Evolutionary conservation across 2,888 invertebrate species (phyloP), one percentile per base, ranked within the genome.

Genomic region (Cataglyphis altisquamis): DNA sequence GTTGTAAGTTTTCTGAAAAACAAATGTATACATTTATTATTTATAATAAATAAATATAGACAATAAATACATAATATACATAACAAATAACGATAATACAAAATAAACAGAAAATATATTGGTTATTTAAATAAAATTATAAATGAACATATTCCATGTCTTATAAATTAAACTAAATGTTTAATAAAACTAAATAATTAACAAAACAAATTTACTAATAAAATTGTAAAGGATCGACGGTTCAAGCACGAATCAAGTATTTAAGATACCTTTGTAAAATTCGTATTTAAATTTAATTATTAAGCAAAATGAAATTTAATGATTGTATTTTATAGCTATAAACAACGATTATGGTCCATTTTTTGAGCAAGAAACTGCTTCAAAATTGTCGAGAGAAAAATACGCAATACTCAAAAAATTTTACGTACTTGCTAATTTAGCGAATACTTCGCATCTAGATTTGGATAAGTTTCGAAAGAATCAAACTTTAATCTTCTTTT

Each of bases 401-500:
- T 15, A 45, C n/a, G 2, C 48, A 32, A n/a, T 25, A 12, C 32
- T 2, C 29, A 1, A 18, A 9, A 5, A 74, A 63, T 36, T 52
- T n/a, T 6, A 2, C 6, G 2, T 29, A 25, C 55, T n/a, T 6
- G 25, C 25, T 32, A 70, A 60, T 68, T 68, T 45, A 18, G 2
- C 39, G 18, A 64, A 32, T 57, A 36, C 25, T 18, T 67, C n/a
- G 48, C n/a, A 64, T 3, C 1, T 4, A n/a, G 3, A 6, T 25
- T 72, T 18, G 39, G 9, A 18, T 60, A 36, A 70, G 3, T 41
- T 45, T 60, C 32, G 15, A n/a, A 8, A 77, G 66, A 32, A 77
- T 77, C 6, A 9, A n/a, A 41, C n/a, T n/a, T 5, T 21, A 18
- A 57, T 57, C 9, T n/a, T 0, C 0, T 21, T 15, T 15, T 67